phyloP scores from a whole-genome alignment of 2,113 vertebrate species.

The Esox niger region DNA sequence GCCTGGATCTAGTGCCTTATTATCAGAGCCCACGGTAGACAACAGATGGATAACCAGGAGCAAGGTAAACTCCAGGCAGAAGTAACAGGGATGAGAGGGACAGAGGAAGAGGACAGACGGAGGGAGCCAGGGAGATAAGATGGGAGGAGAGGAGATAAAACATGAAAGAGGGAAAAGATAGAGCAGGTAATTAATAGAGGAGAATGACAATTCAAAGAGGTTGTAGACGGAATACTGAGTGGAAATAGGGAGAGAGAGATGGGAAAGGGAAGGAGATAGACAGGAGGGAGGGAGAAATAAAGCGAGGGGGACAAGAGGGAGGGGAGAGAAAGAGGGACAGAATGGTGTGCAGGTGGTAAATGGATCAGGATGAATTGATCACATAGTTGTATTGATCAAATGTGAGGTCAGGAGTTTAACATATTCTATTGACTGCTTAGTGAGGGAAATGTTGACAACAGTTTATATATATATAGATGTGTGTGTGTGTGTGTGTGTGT shows the following conservation, averaged over 20 bases:
- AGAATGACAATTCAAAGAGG: neutral
- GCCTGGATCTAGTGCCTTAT: too few species aligned
- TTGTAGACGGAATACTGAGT: neutral
- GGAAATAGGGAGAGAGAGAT: neutral
- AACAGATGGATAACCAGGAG: too few species aligned
- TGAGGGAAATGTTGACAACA: constrained; percentile 54
- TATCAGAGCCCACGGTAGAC: too few species aligned
- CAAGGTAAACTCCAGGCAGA: constrained; percentile 8
- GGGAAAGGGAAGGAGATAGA: neutral
- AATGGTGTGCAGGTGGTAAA: constrained; percentile 13
- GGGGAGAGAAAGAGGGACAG: constrained; percentile 21
- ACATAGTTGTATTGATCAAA: constrained; percentile 32
- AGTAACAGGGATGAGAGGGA: constrained; percentile 6
- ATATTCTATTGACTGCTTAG: constrained; percentile 58
- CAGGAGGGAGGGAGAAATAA: neutral
- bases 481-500: constrained; percentile 8
- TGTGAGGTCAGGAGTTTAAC: constrained; percentile 44
- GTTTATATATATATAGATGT: constrained; percentile 9
- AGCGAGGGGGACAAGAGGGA: neutral
- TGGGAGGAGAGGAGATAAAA: constrained; percentile 21
- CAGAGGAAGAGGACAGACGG: constrained; percentile 8
- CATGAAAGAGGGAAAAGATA: constrained; percentile 9
- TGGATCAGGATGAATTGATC: constrained; percentile 44
- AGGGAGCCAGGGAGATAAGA: constrained; percentile 28
- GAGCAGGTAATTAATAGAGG: neutral